Evolutionary conservation across 2,888 invertebrate genomes (phyloP), one percentile per base, ranked within the genome.

Genomic region (Luperina nickerlii): DNA sequence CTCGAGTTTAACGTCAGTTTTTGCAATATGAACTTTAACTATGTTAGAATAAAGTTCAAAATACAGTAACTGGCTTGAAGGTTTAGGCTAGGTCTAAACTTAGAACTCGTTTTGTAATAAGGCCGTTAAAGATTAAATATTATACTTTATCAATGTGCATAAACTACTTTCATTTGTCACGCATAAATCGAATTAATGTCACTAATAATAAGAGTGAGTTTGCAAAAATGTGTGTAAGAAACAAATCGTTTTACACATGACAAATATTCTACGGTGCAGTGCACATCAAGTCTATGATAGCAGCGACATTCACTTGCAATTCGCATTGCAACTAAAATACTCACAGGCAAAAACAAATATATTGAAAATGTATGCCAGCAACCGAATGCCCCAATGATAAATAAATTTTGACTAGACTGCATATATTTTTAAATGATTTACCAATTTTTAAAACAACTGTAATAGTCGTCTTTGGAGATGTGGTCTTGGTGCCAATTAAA

Each of bases 291-390:
- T 91, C 85, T 89, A 89, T 87, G 75, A 89, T 88, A 92, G 89
- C 90, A 91, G 92, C 92, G 90, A 92, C 94, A 95, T 94, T 92
- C 94, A 94, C 91, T 93, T 91, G 90, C 87, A 88, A 85, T 76
- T 84, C 81, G 89, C 85, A 86, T 88, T 88, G 87, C 92, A 91
- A 87, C 90, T 91, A 90, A 84, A 85, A 85, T 92, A 92, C 88
- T 92, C 90, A 91, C 91, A 93, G 91, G 92, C 93, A 89, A 88
- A 88, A 88, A 91, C 87, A 82, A 81, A 83, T 79, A 87, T 71
- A 82, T 72, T 84, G 13, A 71, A 73, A 81, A 89, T 88, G 57
- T 88, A 88, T 87, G 87, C 87, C 88, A 90, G 81, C 83, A 87
- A 94, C 94, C 94, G 85, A 92, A 93, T 93, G 92, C 93, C 94